Evolutionary conservation across 2,113 vertebrate species (phyloP).

Genomic region (Lynx canadensis): DNA sequence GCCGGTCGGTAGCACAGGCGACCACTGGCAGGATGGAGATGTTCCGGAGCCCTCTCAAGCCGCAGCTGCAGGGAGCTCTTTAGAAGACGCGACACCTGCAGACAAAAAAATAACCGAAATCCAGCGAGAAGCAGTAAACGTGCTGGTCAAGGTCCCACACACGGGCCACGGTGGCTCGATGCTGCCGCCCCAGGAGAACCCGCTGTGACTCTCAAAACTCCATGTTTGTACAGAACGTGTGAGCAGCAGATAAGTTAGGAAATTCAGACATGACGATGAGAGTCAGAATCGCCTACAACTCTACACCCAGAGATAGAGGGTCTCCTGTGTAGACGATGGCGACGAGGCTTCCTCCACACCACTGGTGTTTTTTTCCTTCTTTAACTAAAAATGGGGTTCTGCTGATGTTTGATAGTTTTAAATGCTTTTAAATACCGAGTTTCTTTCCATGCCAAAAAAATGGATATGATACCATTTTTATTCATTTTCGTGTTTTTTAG

Average conservation of each 20-base stretch:
- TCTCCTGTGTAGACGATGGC: not conserved
- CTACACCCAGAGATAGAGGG: rapidly evolving
- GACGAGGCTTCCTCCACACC: no score
- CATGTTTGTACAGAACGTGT: not conserved
- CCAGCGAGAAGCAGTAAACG: not conserved
- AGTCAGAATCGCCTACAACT: not conserved
- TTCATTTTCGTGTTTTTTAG: conserved; percentile 81
- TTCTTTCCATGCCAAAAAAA: not conserved
- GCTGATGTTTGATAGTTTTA: not conserved
- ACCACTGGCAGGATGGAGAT: rapidly evolving
- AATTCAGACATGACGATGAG: not conserved
- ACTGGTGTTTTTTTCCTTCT: rapidly evolving
- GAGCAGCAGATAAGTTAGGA: not conserved
- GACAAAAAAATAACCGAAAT: rapidly evolving
- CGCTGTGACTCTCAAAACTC: not conserved
- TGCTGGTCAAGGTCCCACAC: not conserved
- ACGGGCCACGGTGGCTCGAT: not conserved
- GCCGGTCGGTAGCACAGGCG: rapidly evolving
- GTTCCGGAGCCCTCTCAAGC: rapidly evolving
- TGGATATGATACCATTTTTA: not conserved
- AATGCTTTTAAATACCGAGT: not conserved
- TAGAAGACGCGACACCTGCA: not conserved
- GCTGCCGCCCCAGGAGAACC: not conserved
- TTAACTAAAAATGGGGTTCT: not conserved
- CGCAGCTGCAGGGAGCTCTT: not conserved